Base-by-base conservation (phyloP, 2,888 invertebrate genomes). In the Petrolisthes cinctipes region DNA sequence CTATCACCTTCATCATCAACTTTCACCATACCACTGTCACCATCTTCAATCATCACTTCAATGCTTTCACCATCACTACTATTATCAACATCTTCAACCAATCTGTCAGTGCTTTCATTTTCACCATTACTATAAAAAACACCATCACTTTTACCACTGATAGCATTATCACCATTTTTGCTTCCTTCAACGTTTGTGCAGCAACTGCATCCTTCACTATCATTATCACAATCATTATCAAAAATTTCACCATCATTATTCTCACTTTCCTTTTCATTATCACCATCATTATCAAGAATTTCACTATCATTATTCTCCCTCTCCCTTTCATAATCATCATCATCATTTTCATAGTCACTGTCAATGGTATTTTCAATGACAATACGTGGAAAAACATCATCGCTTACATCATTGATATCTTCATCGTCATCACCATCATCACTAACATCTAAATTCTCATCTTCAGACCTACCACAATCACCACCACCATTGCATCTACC, bases 1-100 rank as follows among this genome's bases (percentile, higher is more conserved):
- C 20, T 17, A 80, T 80, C 54, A 71, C 20, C 71, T n/a, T 71
- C 71, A 71, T 71, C 37, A 76, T 51, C 71, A 71, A n/a, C 68
- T 68, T 51, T 68, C 51, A 56, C 53, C 9, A 51, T 68, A 53
- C 53, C 51, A 82, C 53, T 53, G 53, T 68, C 68, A 53, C 51
- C 66, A 23, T 37, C 51, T 14, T 51, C 66, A 82, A 81, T 20
- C 51, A 37, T 76, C n/a, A 20, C 51, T 9, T 76, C 76, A 51
- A 51, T 37, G 75, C 53, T 53, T 4, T 57, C 51, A 5, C 61
- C 37, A 17, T 20, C 81, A 79, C n/a, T 76, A 14, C 11, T 56
- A n/a, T 20, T 57, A n/a, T 56, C 57, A n/a, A 54, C 57, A 4
- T 79, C 66, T n/a, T 51, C 61, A 51, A 17, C 57, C 7, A n/a